A percentile compares a stretch with the other conserved stretches of the same genome.
Conservation (phyloP, 2,888 invertebrate species). For the Mamestra brassicae region DNA sequence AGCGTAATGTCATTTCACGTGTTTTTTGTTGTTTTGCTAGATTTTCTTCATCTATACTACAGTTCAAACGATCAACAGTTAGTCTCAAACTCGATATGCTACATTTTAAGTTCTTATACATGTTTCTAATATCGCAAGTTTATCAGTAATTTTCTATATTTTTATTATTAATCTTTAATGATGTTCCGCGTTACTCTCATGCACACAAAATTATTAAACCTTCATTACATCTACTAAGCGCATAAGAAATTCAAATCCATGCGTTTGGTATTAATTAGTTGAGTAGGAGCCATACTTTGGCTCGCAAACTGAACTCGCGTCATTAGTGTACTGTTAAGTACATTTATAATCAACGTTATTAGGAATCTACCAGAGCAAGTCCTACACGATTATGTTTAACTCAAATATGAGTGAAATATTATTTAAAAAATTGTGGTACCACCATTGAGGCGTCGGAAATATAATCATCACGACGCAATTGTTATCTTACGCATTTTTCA, state of each 20-base stretch:
- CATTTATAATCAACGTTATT: not conserved
- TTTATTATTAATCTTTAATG: not conserved
- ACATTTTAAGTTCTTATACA: not conserved
- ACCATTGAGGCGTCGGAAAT: not conserved
- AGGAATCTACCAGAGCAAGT: not conserved
- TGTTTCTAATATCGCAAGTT: too few relatives aligned
- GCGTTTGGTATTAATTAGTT: slow-evolving; percentile 6
- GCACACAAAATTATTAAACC: not conserved
- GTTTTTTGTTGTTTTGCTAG: slow-evolving; percentile 39
- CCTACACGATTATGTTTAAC: not conserved
- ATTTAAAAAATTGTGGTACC: not conserved
- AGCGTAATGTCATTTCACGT: slow-evolving; percentile 54
- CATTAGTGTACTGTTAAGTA: not conserved
- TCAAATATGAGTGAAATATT: not conserved
- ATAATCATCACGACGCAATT: slow-evolving; percentile 14
- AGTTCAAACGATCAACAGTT: not conserved
- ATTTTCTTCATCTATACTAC: slow-evolving; percentile 41
- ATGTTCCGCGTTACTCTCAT: not conserved
- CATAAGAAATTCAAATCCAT: slow-evolving; percentile 14
- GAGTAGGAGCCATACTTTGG: not conserved
- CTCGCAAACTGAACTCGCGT: not conserved
- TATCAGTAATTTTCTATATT: not conserved
- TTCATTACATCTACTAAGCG: not conserved
- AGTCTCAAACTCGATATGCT: not conserved
- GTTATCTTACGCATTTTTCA: slow-evolving; percentile 58